These are phyloP conservation scores for Leucophenga varia DNA, from an alignment of 1,140 invertebrate species.

Conservation along the genomic window DNA sequence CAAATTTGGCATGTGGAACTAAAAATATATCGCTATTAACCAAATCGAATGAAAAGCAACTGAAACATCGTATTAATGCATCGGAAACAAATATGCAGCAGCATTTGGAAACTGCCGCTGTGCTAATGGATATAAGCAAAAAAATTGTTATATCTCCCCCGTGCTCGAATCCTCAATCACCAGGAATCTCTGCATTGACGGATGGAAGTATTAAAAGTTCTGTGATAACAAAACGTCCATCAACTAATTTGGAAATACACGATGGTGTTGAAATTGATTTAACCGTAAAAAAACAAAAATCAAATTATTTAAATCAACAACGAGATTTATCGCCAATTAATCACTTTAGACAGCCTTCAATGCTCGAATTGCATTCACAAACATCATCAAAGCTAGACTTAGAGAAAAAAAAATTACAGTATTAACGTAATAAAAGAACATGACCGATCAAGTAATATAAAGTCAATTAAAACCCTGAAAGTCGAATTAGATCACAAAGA, in stretches of 20 bases:
- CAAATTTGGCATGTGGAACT: constrained; percentile 3
- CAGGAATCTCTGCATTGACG: constrained; percentile 35
- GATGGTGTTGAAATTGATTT: constrained; percentile 50
- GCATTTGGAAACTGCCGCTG: constrained; percentile 53
- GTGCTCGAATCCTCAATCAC: constrained; percentile 54
- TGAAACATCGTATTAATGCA: constrained; percentile 5
- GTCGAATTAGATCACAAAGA: not conserved
- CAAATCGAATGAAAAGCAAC: constrained; percentile 9
- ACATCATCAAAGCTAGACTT: constrained; percentile 14
- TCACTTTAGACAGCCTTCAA: constrained; percentile 30
- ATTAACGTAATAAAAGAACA: constrained; percentile 25
- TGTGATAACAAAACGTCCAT: constrained; percentile 56
- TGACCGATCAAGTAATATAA: not conserved
- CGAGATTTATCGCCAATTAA: constrained; percentile 18
- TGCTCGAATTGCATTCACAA: constrained; percentile 30
- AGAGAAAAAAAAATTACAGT: constrained; percentile 38
- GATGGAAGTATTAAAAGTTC: constrained; percentile 55
- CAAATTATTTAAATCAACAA: constrained; percentile 26
- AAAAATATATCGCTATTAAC: constrained; percentile 10
- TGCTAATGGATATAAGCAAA: constrained; percentile 56
- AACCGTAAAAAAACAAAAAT: constrained; percentile 48
- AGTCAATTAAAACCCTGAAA: not conserved
- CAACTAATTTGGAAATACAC: constrained; percentile 34
- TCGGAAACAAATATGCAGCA: constrained; percentile 35
- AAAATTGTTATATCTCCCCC: constrained; percentile 55